Percentiles rank a stretch among this genome's conserved stretches.
Conservation (phyloP, 2,797 vertebrate species). For the Lacerta bilineata region DNA sequence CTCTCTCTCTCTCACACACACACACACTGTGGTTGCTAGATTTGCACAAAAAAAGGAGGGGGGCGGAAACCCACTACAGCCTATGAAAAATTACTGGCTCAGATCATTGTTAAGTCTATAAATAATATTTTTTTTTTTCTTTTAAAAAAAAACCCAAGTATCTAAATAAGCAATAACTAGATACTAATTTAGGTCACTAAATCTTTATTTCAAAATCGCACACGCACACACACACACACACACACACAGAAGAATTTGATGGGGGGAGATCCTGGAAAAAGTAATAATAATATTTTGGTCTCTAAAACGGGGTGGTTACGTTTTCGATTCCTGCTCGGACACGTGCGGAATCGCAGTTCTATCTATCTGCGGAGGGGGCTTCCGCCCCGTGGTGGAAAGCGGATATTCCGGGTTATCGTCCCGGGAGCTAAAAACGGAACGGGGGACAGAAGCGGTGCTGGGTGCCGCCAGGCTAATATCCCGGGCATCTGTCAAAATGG, state of each 20-base stretch:
- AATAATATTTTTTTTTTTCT: neutral
- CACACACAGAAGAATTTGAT: neutral
- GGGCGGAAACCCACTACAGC: neutral
- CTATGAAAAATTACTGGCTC: slow-evolving; percentile 32
- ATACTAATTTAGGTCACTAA: neutral
- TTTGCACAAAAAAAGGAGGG: neutral
- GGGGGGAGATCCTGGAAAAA: neutral
- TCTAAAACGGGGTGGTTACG: slow-evolving; percentile 31
- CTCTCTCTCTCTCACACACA: neutral
- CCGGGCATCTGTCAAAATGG: too few species aligned
- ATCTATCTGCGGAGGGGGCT: neutral
- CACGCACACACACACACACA: neutral
- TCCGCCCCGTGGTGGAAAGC: too few species aligned
- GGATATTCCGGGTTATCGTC: too few species aligned
- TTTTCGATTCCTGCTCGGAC: neutral
- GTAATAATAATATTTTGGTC: slow-evolving; percentile 33
- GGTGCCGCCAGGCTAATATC: too few species aligned
- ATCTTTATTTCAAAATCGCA: neutral
- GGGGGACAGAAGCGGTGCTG: too few species aligned
- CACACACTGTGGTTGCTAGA: neutral
- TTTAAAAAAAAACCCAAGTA: neutral
- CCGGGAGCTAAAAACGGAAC: too few species aligned
- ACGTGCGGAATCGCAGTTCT: neutral
- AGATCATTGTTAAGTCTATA: slow-evolving; percentile 35
- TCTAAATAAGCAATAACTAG: slow-evolving; percentile 4